Evolutionary conservation across 2,113 vertebrate species (phyloP), one percentile per base, ranked within the genome.

Genomic region (Sebastes fasciatus): DNA sequence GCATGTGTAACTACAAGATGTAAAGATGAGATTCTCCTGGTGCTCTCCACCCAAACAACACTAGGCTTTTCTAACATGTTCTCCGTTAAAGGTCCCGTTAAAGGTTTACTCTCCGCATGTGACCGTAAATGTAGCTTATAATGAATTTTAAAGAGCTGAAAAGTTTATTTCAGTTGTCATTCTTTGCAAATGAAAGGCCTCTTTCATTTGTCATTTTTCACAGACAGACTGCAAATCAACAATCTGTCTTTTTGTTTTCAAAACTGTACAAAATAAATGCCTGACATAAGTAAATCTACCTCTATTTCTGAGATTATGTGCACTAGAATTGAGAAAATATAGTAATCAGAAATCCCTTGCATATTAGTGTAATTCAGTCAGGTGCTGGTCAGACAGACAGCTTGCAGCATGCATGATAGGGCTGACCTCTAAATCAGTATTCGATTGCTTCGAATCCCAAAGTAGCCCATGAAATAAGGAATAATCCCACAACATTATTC

Each of bases 1-100:
- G 34, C 8, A 6, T 57, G 5, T 77, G 19, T 55, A 85, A 91
- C 81, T 91, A 74, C 91, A 86, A 63, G 43, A 40, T n/a, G 6
- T 42, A 49, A 5, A 45, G 57, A 1, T 17, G 1, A 12, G 21
- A 12, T 43, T 42, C 10, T 42, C 51, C 69, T 49, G 13, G 4
- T 16, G 3, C 8, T 69, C n/a, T 60, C 12, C 26, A 19, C 7
- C 11, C 19, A 10, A 60, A 66, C 6, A 21, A 49, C n/a, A 16
- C 8, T 14, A 6, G 1, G 2, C 34, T 43, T 73, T 43, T 26
- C 16, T 2, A 16, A 23, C 68, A 55, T 13, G 23, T 43, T 48
- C 14, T 17, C 2, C n/a, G 52, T 9, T 14, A 23, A 21, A 23
- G 34, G 13, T 9, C 45, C 12, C 5, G 4, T 49, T 21, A 6